Evolutionary conservation across 2,888 invertebrate species (phyloP), one percentile per base, ranked within the genome.

Genomic region (Latrodectus elegans): DNA sequence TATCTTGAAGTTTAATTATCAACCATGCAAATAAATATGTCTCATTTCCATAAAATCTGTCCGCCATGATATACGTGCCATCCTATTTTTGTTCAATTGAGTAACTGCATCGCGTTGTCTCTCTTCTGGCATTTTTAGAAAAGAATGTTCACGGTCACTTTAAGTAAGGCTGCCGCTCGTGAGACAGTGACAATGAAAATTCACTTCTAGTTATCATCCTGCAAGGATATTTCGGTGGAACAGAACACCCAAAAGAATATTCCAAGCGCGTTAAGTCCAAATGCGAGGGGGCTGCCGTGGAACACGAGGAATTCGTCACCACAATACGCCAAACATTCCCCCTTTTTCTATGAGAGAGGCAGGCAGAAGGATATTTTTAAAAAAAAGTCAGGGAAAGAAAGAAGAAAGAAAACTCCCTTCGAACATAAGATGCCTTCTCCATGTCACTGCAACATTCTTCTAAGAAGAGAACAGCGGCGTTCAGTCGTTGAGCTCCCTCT

Each of bases 261-360:
- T 17, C 55, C 78, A 17, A 60, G 12, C 73, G 65, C 55, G 22
- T 17, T 51, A 52, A 26, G 74, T 22, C 49, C 22, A 70, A 67
- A 15, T 38, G 1, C 38, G 38, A 38, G 38, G 38, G 38, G 55
- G 14, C 70, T 64, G 52, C 64, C 53, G 26, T 11, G 49, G 55
- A 74, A 73, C 80, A 80, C 80, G 38, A 49, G 74, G 85, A 38
- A 75, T 75, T 80, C 75, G 80, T 85, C 85, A 85, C 74, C 52
- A 55, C 64, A 55, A 52, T 60, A 22, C 79, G 17, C n/a, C 73
- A 4, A 52, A 14, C 68, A 52, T 51, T 68, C 70, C 68, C 70
- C 22, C 26, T 12, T 38, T 51, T 2, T 74, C 53, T 26, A 26
- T 38, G 26, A 17, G 49, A 38, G 8, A 38, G 10, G 9, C 52